Evolutionary conservation across 2,888 invertebrate species (phyloP).

Genomic region (Cryptocephalus primarius): DNA sequence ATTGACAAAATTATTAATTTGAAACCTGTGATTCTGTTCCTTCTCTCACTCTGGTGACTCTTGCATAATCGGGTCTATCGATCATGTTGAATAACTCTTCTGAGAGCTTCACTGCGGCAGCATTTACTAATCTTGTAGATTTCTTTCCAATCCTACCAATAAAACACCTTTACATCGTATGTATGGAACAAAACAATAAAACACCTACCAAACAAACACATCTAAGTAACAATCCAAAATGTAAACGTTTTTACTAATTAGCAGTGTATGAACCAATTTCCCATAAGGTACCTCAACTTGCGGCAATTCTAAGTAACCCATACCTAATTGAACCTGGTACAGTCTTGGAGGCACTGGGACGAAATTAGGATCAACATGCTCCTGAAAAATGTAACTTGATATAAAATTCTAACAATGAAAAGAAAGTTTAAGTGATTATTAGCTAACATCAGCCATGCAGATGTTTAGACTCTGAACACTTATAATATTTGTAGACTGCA

Average conservation of each 20-base stretch:
- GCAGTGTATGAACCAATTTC: constrained; percentile 62
- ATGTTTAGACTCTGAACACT: too few relatives aligned
- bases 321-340: constrained; percentile 92
- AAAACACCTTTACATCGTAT: neutral
- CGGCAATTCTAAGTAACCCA: constrained; percentile 96
- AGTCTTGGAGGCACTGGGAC: constrained; percentile 59
- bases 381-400: constrained; percentile 34
- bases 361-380: constrained; percentile 61
- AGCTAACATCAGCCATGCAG: too few relatives aligned
- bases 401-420: too few relatives aligned
- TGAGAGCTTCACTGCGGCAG: constrained; percentile 93
- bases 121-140: constrained; percentile 86
- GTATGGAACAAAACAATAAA: neutral
- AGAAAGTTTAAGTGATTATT: too few relatives aligned
- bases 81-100: constrained; percentile 95
- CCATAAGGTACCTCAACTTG: constrained; percentile 74
- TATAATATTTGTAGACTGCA: too few relatives aligned
- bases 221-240: constrained; percentile 90
- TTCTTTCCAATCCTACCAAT: constrained; percentile 84
- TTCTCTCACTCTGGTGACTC: constrained; percentile 83
- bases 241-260: constrained; percentile 89
- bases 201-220: constrained; percentile 81
- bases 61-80: constrained; percentile 73
- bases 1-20: too few relatives aligned
- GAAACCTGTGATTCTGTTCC: constrained; percentile 75